Percentiles rank a stretch among this genome's conserved stretches.
These are phyloP conservation scores for Stomorhina lunata DNA, from an alignment of 2,888 invertebrate genomes.

Conservation along the genomic window DNA sequence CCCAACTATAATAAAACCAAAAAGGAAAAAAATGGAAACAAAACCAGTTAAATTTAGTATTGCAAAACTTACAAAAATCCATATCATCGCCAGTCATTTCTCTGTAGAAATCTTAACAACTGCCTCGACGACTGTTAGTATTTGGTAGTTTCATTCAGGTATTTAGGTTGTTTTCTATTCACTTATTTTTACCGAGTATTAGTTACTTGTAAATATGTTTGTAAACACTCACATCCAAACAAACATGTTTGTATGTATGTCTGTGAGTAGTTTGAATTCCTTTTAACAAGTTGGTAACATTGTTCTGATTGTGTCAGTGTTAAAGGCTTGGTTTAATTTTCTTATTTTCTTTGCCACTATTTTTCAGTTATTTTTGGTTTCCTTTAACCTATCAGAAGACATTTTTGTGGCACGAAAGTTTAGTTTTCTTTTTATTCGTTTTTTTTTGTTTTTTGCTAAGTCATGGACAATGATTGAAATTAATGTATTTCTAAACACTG, in stretches of 20 bases:
- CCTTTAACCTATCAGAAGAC: not conserved
- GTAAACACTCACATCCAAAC: too few species aligned
- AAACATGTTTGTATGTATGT: not conserved
- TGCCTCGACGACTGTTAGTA: not conserved
- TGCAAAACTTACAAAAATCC: not conserved
- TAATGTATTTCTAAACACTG: constrained; percentile 77
- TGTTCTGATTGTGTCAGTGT: not conserved
- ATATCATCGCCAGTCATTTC: constrained; percentile 4
- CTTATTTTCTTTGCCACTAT: constrained; percentile 8
- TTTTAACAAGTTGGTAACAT: constrained; percentile 13
- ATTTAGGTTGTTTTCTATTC: not conserved
- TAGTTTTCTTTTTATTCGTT: not conserved
- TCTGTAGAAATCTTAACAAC: constrained; percentile 3
- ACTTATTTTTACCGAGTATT: constrained; percentile 1
- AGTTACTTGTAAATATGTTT: not conserved
- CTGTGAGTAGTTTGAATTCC: not conserved
- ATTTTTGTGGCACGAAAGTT: not conserved
- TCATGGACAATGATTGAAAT: constrained; percentile 78
- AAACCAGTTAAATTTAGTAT: not conserved
- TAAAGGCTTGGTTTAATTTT: constrained; percentile 23
- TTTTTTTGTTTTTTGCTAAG: constrained; percentile 68
- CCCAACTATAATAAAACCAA: too few species aligned
- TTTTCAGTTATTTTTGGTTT: not conserved
- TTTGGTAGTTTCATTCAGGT: constrained; percentile 33
- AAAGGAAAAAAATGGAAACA: not conserved